Base-by-base conservation (phyloP, 64 coral and sea anemone genomes). In the Porites australiensis region DNA sequence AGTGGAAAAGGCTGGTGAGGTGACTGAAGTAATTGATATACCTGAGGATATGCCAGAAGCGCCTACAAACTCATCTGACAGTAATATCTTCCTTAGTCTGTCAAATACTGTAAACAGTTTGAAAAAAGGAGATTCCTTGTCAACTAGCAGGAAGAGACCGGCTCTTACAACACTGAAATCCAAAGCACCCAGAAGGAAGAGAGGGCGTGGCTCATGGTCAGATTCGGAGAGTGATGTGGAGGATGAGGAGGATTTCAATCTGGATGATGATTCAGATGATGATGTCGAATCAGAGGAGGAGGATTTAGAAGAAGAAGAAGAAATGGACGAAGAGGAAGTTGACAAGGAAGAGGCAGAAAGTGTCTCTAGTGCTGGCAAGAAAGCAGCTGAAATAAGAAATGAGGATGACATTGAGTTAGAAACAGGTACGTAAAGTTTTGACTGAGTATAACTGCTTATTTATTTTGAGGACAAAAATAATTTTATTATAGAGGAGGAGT, bases 221-320 rank as follows among this genome's bases (percentile, higher is more conserved):
- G 81, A 84, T 52, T 84, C 81, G 11, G 62, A 84, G 15, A 84
- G 81, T 51, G 81, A 84, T 21, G 43, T 19, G 5, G 59, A 83
- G 37, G 79, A 82, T 13, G 79, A 62, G 47, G 77, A n/a, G 20
- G 81, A 23, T 47, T 84, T 84, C 13, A 48, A 19, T 0, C 62
- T 67, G 44, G 81, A 84, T 68, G 81, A 84, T 84, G 81, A 84
- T 16, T 84, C 81, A 22, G 81, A 84, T 69, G 81, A 84, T 47
- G 58, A 82, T 13, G 6, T 84, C 0, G 81, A 83, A 44, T 66
- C 61, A n/a, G 80, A 62, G 2, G 61, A 50, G 8, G 61, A 84
- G 46, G 81, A 84, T 8, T 58, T 65, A 13, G 81, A 53, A 1
- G 48, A 84, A 10, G 48, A 84, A 10, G 81, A 53, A 1, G 48